These are phyloP conservation scores for Netelia virgata DNA, from an alignment of 2,888 invertebrate species.

Conservation along the genomic window DNA sequence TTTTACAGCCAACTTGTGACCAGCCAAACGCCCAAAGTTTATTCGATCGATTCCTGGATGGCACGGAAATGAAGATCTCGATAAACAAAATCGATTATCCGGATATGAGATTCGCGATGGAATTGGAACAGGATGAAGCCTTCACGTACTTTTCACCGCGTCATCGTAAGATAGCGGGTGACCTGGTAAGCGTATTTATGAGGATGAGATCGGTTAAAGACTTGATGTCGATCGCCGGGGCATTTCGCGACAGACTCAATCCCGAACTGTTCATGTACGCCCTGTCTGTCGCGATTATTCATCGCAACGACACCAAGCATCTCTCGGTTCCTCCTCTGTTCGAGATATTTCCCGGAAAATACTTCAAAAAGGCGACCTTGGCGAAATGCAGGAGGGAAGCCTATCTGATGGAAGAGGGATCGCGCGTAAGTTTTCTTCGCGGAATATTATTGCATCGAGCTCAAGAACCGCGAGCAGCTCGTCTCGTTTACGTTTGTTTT, in stretches of 20 bases:
- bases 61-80: conserved; percentile 84
- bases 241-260: conserved; percentile 91
- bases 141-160: conserved; percentile 91
- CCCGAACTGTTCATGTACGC: conserved; percentile 93
- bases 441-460: background rate
- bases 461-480: background rate
- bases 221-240: conserved; percentile 90
- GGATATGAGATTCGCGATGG: conserved; percentile 87
- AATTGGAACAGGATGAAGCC: conserved; percentile 88
- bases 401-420: conserved; percentile 87
- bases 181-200: conserved; percentile 90
- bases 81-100: conserved; percentile 89
- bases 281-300: conserved; percentile 91
- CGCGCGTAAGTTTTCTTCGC: conserved; percentile 86
- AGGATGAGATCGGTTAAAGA: conserved; percentile 91
- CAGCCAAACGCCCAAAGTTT: conserved; percentile 87
- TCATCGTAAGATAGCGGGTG: conserved; percentile 90
- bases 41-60: conserved; percentile 87
- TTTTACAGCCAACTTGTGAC: conserved; percentile 86
- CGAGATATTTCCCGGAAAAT: conserved; percentile 93
- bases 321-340: conserved; percentile 90
- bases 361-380: conserved; percentile 91
- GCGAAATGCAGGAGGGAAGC: conserved; percentile 89
- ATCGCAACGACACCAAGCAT: conserved; percentile 90
- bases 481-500: background rate